Conservation (phyloP, 1,140 invertebrate genomes). For the Listronotus oregonensis region DNA sequence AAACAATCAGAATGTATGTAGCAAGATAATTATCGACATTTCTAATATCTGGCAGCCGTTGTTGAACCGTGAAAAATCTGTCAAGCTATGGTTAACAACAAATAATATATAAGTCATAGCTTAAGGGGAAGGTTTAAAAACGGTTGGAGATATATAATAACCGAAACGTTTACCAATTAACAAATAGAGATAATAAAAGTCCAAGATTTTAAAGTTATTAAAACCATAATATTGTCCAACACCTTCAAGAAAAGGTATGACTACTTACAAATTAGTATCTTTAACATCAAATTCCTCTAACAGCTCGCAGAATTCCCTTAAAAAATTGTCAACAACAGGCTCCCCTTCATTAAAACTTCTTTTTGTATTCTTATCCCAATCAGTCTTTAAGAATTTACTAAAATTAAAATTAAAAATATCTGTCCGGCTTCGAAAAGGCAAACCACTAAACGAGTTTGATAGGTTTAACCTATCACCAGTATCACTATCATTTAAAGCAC, state of each 20-base stretch:
- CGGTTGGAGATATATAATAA: too few relatives aligned
- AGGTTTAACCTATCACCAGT: background rate
- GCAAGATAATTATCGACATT: too few relatives aligned
- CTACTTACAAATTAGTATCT: constrained; percentile 81
- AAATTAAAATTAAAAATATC: constrained; percentile 30
- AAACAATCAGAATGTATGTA: too few relatives aligned
- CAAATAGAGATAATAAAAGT: too few relatives aligned
- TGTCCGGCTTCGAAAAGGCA: background rate
- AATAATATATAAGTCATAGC: too few relatives aligned
- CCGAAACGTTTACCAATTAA: too few relatives aligned
- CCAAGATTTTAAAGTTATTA: too few relatives aligned
- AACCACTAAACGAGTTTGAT: constrained; percentile 6
- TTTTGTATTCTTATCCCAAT: constrained; percentile 9
- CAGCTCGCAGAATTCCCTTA: constrained; percentile 60
- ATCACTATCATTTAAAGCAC: background rate
- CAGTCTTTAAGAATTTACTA: constrained; percentile 28
- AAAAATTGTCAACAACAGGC: constrained; percentile 28
- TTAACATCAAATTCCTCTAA: constrained; percentile 72
- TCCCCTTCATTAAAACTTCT: background rate
- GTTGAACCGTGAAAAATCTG: too few relatives aligned
- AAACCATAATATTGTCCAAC: too few relatives aligned
- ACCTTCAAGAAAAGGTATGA: background rate
- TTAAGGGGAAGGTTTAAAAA: too few relatives aligned
- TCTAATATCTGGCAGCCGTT: too few relatives aligned
- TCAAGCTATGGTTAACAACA: too few relatives aligned